Conservation (phyloP, 2,113 vertebrate genomes). For the Pyxicephalus adspersus region DNA sequence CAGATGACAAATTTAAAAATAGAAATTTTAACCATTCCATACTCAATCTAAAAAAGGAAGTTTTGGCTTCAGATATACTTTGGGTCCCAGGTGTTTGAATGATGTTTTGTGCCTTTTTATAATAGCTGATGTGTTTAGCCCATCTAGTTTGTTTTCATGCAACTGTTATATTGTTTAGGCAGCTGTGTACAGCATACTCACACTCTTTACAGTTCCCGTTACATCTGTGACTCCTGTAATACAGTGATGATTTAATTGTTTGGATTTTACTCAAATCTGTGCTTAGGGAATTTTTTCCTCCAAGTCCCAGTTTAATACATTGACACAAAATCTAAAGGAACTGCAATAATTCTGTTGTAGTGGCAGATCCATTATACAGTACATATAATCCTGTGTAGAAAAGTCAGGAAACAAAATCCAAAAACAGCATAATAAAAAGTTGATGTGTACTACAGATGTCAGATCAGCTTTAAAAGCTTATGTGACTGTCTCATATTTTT, state of each 20-base stretch:
- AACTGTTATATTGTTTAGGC: slow-evolving; percentile 15
- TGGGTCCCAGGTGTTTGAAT: no score
- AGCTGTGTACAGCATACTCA: slow-evolving; percentile 23
- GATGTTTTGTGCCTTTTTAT: no score
- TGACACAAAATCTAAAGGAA: neutral
- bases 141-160: neutral
- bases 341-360: neutral
- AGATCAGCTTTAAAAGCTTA: neutral
- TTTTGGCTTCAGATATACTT: no score
- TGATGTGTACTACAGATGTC: slow-evolving; percentile 33
- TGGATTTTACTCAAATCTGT: neutral
- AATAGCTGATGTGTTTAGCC: no score
- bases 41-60: no score
- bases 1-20: no score
- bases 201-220: slow-evolving; percentile 5
- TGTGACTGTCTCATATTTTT: slow-evolving; percentile 28
- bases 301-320: neutral
- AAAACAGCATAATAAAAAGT: slow-evolving; percentile 20
- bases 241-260: slow-evolving; percentile 32
- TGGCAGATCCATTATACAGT: slow-evolving; percentile 23
- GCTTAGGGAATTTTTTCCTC: neutral
- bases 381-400: slow-evolving; percentile 16
- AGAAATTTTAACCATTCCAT: no score
- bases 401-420: slow-evolving; percentile 44
- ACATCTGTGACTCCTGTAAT: slow-evolving; percentile 18